Conservation (phyloP, 2,888 invertebrate species). For the Steinernema scapterisci region DNA sequence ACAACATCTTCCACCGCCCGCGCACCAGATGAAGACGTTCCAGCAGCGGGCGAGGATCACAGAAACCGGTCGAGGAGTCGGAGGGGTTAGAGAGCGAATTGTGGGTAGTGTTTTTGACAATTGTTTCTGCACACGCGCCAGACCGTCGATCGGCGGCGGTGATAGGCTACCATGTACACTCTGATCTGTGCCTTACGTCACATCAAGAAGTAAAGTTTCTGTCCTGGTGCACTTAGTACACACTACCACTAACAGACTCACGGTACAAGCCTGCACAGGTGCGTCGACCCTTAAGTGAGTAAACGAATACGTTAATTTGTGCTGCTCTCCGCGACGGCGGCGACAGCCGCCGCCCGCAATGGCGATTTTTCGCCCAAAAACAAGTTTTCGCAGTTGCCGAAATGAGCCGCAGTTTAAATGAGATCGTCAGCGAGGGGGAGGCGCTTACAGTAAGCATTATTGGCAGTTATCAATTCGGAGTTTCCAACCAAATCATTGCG, state of each 20-base stretch:
- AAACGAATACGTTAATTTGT: slow-evolving; percentile 13
- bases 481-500: too few relatives aligned
- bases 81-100: background rate
- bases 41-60: background rate
- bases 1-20: slow-evolving; percentile 11
- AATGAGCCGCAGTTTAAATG: slow-evolving; percentile 23
- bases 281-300: background rate
- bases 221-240: too few relatives aligned
- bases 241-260: too few relatives aligned
- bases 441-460: slow-evolving; percentile 26
- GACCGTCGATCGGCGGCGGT: background rate
- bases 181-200: background rate
- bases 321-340: background rate
- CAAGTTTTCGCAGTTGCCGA: slow-evolving; percentile 19
- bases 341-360: background rate
- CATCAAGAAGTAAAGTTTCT: background rate
- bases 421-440: slow-evolving; percentile 17
- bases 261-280: background rate
- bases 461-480: slow-evolving; percentile 19
- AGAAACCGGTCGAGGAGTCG: background rate
- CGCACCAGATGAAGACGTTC: slow-evolving; percentile 17
- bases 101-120: slow-evolving; percentile 14
- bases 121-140: background rate
- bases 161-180: background rate
- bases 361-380: slow-evolving; percentile 7